These are phyloP conservation scores for Coelopa pilipes DNA, from an alignment of 2,888 invertebrate species.

Conservation along the genomic window DNA sequence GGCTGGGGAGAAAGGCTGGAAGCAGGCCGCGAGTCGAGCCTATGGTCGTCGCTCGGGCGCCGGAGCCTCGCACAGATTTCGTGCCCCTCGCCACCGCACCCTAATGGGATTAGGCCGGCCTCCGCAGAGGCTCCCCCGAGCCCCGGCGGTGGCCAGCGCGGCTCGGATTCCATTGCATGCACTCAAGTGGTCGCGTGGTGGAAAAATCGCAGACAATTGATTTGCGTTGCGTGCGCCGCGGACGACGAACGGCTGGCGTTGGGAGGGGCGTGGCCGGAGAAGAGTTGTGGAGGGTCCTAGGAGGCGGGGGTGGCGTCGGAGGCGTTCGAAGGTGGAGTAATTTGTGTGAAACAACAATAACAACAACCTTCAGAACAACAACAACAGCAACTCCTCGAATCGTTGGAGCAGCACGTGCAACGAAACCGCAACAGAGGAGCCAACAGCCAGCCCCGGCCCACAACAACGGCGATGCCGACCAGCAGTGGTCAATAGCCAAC, in stretches of 20 bases:
- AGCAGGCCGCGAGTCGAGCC: too few relatives aligned
- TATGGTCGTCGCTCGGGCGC: too few relatives aligned
- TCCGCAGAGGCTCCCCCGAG: neutral
- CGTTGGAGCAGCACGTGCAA: too few relatives aligned
- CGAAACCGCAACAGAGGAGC: too few relatives aligned
- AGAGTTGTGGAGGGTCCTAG: neutral
- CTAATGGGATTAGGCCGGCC: neutral
- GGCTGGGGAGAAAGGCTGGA: too few relatives aligned
- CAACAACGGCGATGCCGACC: too few relatives aligned
- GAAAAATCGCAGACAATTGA: slow-evolving; percentile 7
- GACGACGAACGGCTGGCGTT: neutral
- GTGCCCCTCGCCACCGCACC: neutral
- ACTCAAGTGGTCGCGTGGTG: slow-evolving; percentile 15
- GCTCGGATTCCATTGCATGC: slow-evolving; percentile 25
- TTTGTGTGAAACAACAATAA: too few relatives aligned
- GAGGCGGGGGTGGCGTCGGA: neutral
- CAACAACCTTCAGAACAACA: too few relatives aligned
- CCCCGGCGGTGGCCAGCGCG: neutral
- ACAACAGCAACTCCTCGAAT: too few relatives aligned
- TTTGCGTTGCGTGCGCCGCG: slow-evolving; percentile 16
- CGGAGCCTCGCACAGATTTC: neutral
- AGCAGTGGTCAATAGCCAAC: too few relatives aligned
- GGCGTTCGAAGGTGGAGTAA: neutral
- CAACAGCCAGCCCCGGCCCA: too few relatives aligned
- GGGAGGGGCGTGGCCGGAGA: too few relatives aligned